Percentiles rank a stretch among this genome's conserved stretches.
phyloP scores from a whole-genome alignment of 64 coral and sea anemone genomes.

The Montipora cactus region DNA sequence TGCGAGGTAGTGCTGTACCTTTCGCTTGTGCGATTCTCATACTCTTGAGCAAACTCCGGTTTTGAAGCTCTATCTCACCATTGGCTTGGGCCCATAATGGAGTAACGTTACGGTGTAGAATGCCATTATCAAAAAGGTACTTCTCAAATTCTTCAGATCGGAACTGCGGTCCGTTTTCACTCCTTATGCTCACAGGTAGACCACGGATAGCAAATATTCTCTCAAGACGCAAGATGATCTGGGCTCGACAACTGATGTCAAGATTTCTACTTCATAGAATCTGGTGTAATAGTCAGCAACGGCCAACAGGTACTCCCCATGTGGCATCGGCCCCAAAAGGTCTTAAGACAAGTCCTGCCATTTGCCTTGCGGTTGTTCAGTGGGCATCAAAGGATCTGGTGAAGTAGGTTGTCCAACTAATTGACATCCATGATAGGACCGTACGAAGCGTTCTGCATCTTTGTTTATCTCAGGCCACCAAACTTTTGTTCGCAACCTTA shows the following conservation, averaged over 20 bases:
- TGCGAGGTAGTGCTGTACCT: no score
- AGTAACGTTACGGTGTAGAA: no score
- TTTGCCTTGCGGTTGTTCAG: neutral
- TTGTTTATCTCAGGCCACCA: neutral
- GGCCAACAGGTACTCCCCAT: neutral
- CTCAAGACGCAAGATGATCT: no score
- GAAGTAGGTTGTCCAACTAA: neutral
- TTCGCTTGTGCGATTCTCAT: no score
- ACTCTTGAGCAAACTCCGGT: no score
- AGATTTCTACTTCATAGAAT: neutral
- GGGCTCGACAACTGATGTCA: no score
- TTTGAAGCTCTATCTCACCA: no score
- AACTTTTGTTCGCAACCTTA: neutral
- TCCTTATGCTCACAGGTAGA: neutral
- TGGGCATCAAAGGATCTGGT: neutral
- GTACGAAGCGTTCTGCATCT: neutral
- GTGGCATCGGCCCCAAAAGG: neutral
- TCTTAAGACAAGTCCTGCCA: neutral
- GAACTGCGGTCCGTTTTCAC: no score
- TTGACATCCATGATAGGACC: neutral
- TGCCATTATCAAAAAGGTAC: no score
- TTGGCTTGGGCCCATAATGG: no score
- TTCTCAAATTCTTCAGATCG: no score
- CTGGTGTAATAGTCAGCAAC: neutral
- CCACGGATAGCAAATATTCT: neutral